Evolutionary conservation across 2,797 vertebrate species (phyloP), one percentile per base, ranked within the genome.

Genomic region (Gymnopithys bicolor): DNA sequence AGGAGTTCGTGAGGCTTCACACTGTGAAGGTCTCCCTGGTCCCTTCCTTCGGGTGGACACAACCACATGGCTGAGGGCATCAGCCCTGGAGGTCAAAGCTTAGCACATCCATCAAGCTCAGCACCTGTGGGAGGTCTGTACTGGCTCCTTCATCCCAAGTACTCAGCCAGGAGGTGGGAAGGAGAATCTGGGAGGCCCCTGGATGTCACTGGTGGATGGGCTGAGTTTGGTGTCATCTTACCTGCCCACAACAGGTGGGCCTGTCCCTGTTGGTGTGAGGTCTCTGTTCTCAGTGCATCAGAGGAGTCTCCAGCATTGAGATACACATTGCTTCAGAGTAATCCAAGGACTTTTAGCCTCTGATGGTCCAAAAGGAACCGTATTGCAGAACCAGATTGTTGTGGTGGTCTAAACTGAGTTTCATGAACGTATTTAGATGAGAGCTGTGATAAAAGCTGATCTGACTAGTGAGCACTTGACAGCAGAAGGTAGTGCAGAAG

Each of bases 161-260:
- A 7, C 7, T 39, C 41, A 49, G 1, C 5, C 3, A 46, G 55
- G 37, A 69, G 23, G 3, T 5, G 8, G 35, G 76, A 18, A 83
- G 45, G 41, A 45, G 33, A n/a, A 66, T 2, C 30, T 52, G 53
- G 68, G 49, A 89, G 49, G 5, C 32, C 25, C 22, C 63, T 41
- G 28, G 1, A 1, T 0, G 0, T 14, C 59, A 14, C 19, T 4
- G 25, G 7, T 24, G 79, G 62, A 43, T 11, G 76, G 37, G 71
- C 9, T 48, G 58, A 21, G 53, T 5, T 27, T 53, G 80, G 53
- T 19, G 73, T 23, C 39, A 37, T 9, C 0, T 0, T 1, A 22
- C 16, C 45, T 70, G 28, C 13, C 43, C 13, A 21, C 10, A 37
- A 9, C 17, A 17, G 17, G 41, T 43, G 41, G 16, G 27, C 51